phyloP scores from a whole-genome alignment of 2,888 invertebrate genomes.

The Aphodius granarius region DNA sequence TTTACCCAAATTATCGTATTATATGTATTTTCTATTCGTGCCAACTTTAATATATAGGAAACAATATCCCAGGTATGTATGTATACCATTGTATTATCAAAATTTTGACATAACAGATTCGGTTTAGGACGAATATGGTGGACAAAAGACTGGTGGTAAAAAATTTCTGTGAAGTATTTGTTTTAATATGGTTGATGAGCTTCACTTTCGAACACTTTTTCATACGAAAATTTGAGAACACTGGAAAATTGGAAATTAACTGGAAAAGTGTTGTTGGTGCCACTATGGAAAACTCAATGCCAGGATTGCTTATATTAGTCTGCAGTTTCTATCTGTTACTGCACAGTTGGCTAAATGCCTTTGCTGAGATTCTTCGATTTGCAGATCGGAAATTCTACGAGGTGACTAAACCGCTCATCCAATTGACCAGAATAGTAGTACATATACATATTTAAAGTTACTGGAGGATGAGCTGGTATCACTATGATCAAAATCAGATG shows the following conservation, averaged over 20 bases:
- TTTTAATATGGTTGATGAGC: constrained; percentile 78
- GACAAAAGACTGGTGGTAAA: constrained; percentile 74
- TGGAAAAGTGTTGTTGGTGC: constrained; percentile 60
- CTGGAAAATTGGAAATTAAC: constrained; percentile 55
- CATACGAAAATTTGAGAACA: constrained; percentile 66
- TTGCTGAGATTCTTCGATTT: constrained; percentile 86
- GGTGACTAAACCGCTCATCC: too few relatives aligned
- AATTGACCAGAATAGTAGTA: too few relatives aligned
- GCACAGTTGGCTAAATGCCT: constrained; percentile 91
- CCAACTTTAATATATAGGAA: constrained; percentile 87
- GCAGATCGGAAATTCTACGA: constrained; percentile 83
- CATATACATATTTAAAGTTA: constrained; percentile 1
- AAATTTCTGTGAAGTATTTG: constrained; percentile 74
- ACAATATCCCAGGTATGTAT: constrained; percentile 67
- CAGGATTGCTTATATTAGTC: constrained; percentile 65
- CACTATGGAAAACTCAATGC: constrained; percentile 74
- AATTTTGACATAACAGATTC: too few relatives aligned
- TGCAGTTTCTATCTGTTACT: constrained; percentile 77
- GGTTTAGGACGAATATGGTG: constrained; percentile 69
- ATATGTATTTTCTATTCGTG: constrained; percentile 83
- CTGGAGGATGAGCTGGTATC: too few relatives aligned
- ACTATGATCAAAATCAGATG: too few relatives aligned
- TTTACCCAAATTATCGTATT: constrained; percentile 70
- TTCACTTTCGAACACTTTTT: constrained; percentile 81
- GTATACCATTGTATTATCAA: constrained; percentile 32